Base-by-base conservation (phyloP, 2,888 invertebrate species). In the Chymomyza procnemis region DNA sequence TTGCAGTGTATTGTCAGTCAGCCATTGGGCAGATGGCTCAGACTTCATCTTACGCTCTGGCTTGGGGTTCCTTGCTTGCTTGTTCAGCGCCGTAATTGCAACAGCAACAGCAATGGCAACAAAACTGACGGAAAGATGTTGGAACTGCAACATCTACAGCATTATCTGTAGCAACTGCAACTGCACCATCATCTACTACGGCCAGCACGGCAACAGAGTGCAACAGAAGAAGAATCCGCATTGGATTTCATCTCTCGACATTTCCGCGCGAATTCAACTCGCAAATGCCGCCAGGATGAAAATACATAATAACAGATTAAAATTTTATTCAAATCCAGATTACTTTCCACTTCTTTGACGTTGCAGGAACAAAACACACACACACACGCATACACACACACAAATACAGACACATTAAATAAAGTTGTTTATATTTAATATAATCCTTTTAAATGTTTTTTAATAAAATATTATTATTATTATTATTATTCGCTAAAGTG, bases 301-400 rank as follows among this genome's bases (percentile, higher is more conserved):
- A 21, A 54, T 21, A 54, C 22, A 54, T 54, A 54, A 54, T 54
- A 54, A 54, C 54, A 54, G 54, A 54, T 54, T 54, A 54, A 54
- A 54, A 54, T 54, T 54, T 54, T 54, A 54, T 54, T 54, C 54
- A 54, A 54, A 22, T 54, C 54, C 54, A 54, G 54, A 54, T 54
- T 54, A 54, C 54, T 54, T 54, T 54, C 9, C 54, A 19, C 22
- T 50, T 50, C 19, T 19, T 19, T 50, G 16, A 2, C 19, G 50
- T 50, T 41, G 34, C 34, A 41, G 3, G 6, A 47, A 4, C 4
- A 14, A 47, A 4, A 47, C 18, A 50, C 50, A 4, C 50, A 50
- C 2, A 48, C 48, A 48, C 48, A 48, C 48, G 16, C 48, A 48
- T 16, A 48, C 48, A 48, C 47, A 47, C 47, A 47, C 47, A 47